Evolutionary conservation across 92 coral and sea anemone genomes (phyloP).

Genomic region (Epizoanthus rinbou): DNA sequence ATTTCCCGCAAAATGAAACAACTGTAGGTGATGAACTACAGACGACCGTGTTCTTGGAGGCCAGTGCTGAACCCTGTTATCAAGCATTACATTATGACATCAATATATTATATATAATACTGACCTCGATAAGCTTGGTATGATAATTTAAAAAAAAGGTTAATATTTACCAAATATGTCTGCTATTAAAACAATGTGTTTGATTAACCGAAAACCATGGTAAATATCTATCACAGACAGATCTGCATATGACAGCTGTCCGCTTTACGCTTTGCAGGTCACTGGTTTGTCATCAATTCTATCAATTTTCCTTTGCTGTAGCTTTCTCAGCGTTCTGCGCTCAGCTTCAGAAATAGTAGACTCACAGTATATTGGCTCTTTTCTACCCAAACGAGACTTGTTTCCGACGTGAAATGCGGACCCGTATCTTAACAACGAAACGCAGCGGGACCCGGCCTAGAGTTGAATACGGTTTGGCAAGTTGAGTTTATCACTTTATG

Average conservation of each 20-base stretch:
- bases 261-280: neutral
- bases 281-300: slow-evolving; percentile 31
- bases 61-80: no score
- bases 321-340: neutral
- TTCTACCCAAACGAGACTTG: neutral
- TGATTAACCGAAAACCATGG: slow-evolving; percentile 35
- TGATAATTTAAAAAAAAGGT: neutral
- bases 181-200: slow-evolving; percentile 27
- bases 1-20: no score
- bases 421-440: neutral
- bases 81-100: no score
- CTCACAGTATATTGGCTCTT: no score
- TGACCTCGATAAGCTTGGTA: no score
- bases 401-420: neutral
- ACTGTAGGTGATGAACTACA: no score
- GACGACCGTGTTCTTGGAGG: no score
- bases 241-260: slow-evolving; percentile 18
- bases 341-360: neutral
- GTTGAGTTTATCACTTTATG: no score
- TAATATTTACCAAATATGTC: slow-evolving; percentile 17
- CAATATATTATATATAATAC: no score
- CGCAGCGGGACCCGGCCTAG: neutral
- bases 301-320: neutral
- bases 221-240: neutral
- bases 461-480: neutral